phyloP scores from a whole-genome alignment of 1,140 invertebrate species.

The Rhagoletis pomonella region DNA sequence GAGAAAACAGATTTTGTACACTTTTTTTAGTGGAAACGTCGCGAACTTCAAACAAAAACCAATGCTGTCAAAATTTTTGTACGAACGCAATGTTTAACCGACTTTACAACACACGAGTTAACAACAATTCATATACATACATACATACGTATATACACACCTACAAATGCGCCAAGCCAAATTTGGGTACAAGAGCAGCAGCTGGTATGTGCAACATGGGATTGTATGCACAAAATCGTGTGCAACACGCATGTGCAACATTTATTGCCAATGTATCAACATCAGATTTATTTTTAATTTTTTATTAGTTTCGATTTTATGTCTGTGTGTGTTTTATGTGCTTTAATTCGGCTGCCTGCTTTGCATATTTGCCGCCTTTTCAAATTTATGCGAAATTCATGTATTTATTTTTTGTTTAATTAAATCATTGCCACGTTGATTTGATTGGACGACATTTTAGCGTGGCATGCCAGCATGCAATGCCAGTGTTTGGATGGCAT shows the following conservation, averaged over 20 bases:
- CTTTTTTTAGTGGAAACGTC: no score
- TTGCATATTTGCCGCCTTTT: conserved; percentile 11
- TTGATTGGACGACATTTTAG: conserved; percentile 43
- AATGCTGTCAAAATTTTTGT: background rate
- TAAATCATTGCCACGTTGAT: conserved; percentile 37
- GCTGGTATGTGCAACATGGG: background rate
- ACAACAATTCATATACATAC: no score
- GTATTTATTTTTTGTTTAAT: conserved; percentile 31
- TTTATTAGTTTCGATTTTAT: background rate
- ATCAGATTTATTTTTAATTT: background rate
- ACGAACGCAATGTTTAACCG: background rate
- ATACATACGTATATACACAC: background rate
- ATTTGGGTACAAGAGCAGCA: background rate
- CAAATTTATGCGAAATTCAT: conserved; percentile 24
- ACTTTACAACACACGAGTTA: background rate
- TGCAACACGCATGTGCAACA: conserved; percentile 40
- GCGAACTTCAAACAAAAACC: background rate
- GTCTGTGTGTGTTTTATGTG: background rate
- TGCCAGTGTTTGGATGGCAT: conserved; percentile 3
- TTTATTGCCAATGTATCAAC: conserved; percentile 16
- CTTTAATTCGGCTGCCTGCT: background rate
- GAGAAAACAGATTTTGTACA: no score
- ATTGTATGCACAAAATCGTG: background rate
- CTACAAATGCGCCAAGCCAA: background rate
- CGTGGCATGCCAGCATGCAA: conserved; percentile 43